A percentile compares a stretch with the other conserved stretches of the same genome.
phyloP scores from a whole-genome alignment of 2,888 invertebrate genomes.

The Ophraella communa region DNA sequence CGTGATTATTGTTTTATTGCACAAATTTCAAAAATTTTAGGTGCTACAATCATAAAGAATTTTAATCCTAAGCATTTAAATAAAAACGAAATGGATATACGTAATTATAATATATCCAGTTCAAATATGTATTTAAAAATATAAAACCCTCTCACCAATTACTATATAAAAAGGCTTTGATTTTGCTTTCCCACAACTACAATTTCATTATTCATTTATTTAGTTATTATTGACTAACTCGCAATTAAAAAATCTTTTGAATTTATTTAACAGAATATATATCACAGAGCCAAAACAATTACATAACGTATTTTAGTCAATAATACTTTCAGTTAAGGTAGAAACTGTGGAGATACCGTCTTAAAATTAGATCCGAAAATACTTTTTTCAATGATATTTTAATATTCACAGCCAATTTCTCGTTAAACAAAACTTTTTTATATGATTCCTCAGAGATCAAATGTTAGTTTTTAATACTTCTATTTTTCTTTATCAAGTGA shows the following conservation, averaged over 20 bases:
- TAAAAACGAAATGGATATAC: conserved; percentile 41
- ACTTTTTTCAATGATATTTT: conserved; percentile 20
- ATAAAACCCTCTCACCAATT: conserved; percentile 52
- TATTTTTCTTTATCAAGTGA: neutral
- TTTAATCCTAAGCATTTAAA: conserved; percentile 41
- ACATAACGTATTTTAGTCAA: conserved; percentile 38
- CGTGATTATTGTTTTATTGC: conserved; percentile 38
- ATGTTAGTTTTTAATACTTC: conserved; percentile 17
- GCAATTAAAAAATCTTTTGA: conserved; percentile 47
- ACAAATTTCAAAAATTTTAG: conserved; percentile 36
- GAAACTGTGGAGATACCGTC: conserved; percentile 34
- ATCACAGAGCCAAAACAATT: conserved; percentile 55
- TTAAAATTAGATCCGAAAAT: conserved; percentile 18
- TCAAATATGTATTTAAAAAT: conserved; percentile 40
- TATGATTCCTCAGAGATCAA: conserved; percentile 14
- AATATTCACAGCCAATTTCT: conserved; percentile 32
- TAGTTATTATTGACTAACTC: conserved; percentile 36
- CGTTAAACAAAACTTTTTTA: conserved; percentile 8
- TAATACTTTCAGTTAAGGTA: conserved; percentile 31
- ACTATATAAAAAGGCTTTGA: conserved; percentile 48
- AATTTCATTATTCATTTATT: conserved; percentile 6
- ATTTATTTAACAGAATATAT: no score
- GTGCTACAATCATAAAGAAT: conserved; percentile 38
- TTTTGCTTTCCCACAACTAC: conserved; percentile 38
- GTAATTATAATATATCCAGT: conserved; percentile 35